Conservation (phyloP, 2,888 invertebrate species). For the Serripes groenlandicus region DNA sequence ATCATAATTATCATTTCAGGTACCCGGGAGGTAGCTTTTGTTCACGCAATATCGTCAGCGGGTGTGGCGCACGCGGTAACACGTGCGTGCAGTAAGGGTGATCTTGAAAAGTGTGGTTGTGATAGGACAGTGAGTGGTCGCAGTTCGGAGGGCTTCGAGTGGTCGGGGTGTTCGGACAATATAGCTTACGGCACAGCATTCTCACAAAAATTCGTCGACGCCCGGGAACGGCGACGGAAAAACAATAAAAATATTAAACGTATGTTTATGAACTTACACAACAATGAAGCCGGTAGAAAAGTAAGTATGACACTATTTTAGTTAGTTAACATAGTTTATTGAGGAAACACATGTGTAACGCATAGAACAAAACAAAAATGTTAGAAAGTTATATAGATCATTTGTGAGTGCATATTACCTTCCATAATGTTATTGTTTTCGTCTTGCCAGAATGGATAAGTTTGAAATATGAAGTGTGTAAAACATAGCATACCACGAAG, state of each 20-base stretch:
- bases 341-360: not conserved
- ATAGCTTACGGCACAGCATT: slow-evolving; percentile 91
- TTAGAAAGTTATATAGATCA: too few species aligned
- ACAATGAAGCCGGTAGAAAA: slow-evolving; percentile 98
- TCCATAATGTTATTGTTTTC: too few species aligned
- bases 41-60: slow-evolving; percentile 97
- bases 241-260: slow-evolving; percentile 93
- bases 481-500: too few species aligned
- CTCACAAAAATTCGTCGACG: slow-evolving; percentile 95
- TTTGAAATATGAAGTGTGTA: too few species aligned
- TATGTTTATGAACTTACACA: slow-evolving; percentile 98
- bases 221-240: slow-evolving; percentile 93
- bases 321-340: not conserved
- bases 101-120: slow-evolving; percentile 96
- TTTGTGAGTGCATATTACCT: too few species aligned
- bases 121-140: slow-evolving; percentile 92
- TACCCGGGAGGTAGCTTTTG: slow-evolving; percentile 97
- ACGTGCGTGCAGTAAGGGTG: slow-evolving; percentile 96
- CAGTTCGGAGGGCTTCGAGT: slow-evolving; percentile 92
- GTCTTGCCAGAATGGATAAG: too few species aligned
- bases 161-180: slow-evolving; percentile 97
- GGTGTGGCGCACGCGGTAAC: slow-evolving; percentile 97
- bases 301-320: slow-evolving; percentile 88
- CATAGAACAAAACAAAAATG: not conserved
- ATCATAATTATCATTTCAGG: slow-evolving; percentile 89